Conservation (phyloP, 2,113 vertebrate genomes). For the Oxyruncus cristatus region DNA sequence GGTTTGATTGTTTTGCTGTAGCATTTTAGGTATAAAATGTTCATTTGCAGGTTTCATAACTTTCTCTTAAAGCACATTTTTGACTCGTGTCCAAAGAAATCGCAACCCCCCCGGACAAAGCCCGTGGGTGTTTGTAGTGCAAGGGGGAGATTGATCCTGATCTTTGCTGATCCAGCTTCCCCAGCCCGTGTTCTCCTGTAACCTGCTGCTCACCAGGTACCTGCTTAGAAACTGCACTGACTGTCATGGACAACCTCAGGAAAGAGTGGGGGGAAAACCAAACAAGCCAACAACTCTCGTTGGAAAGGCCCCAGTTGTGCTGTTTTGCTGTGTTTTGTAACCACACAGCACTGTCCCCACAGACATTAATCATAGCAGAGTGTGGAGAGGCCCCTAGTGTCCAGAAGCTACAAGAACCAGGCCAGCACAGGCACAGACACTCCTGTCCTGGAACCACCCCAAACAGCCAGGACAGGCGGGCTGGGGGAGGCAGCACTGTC, state of each 20-base stretch:
- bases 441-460: background rate
- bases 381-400: conserved; percentile 43
- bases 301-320: background rate
- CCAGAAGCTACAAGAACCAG: background rate
- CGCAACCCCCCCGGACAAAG: background rate
- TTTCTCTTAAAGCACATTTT: background rate
- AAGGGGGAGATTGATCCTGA: background rate
- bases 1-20: background rate
- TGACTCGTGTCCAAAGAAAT: background rate
- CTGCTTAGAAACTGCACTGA: too few relatives aligned
- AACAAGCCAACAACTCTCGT: too few relatives aligned
- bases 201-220: background rate
- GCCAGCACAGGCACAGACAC: background rate
- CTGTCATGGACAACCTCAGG: background rate
- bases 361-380: background rate
- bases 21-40: background rate
- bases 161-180: background rate
- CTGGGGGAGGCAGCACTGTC: too few relatives aligned
- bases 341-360: background rate
- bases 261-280: background rate
- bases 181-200: background rate
- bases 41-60: background rate
- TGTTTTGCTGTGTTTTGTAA: background rate
- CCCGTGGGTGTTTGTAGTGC: background rate
- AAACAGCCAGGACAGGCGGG: background rate